These are phyloP conservation scores for Meloidogyne hapla DNA, from an alignment of 1,140 invertebrate species.

Conservation along the genomic window DNA sequence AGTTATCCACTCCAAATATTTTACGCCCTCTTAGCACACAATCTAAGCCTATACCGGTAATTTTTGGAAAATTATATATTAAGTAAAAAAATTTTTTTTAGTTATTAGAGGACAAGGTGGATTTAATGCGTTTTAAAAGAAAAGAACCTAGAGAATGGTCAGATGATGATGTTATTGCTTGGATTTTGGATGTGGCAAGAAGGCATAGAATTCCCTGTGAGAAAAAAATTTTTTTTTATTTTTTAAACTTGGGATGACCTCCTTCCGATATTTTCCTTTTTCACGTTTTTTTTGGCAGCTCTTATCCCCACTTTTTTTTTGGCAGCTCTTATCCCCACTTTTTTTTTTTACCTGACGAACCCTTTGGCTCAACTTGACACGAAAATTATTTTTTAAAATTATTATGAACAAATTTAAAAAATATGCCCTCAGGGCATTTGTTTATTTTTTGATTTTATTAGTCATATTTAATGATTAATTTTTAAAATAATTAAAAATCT, in stretches of 20 bases:
- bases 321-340: too few species aligned
- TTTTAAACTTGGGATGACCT: too few species aligned
- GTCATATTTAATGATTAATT: too few species aligned
- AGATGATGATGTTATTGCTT: conserved; percentile 60
- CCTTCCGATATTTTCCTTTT: too few species aligned
- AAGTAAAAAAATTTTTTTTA: background rate
- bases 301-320: too few species aligned
- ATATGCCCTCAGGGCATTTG: too few species aligned
- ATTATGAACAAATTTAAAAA: too few species aligned
- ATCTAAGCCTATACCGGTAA: conserved; percentile 25
- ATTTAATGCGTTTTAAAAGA: conserved; percentile 50
- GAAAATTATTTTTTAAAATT: too few species aligned
- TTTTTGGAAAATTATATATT: background rate
- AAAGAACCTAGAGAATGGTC: conserved; percentile 59
- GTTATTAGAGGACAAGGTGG: conserved; percentile 46
- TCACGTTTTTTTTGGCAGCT: too few species aligned
- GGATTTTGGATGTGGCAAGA: conserved; percentile 61
- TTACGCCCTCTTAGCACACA: background rate
- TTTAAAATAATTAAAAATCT: background rate
- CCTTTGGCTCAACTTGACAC: too few species aligned
- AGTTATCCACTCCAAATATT: conserved; percentile 8
- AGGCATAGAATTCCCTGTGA: conserved; percentile 51
- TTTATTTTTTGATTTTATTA: too few species aligned
- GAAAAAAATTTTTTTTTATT: background rate
- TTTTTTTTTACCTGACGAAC: too few species aligned